Evolutionary conservation across 2,888 invertebrate species (phyloP).

Genomic region (Spicauda simplicius): DNA sequence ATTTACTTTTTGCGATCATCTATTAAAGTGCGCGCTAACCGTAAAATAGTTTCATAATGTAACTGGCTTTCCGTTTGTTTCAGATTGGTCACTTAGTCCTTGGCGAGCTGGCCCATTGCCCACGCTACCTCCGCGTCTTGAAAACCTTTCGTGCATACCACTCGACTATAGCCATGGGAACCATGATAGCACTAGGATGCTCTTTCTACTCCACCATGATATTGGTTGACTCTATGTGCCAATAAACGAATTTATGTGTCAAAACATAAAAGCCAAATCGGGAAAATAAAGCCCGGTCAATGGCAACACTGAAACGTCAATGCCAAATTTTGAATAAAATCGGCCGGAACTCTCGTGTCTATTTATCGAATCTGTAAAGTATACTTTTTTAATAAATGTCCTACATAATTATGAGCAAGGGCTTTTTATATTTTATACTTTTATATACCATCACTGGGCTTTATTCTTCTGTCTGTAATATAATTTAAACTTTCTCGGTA

Average conservation of each 20-base stretch:
- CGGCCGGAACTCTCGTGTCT: constrained; percentile 27
- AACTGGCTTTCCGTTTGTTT: constrained; percentile 48
- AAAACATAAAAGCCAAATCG: constrained; percentile 25
- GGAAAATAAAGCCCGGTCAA: constrained; percentile 18
- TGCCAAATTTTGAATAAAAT: constrained; percentile 14
- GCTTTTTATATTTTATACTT: constrained; percentile 36
- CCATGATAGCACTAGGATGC: constrained; percentile 85
- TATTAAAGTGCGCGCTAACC: constrained; percentile 18
- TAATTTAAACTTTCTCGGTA: constrained; percentile 20
- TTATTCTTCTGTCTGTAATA: constrained; percentile 26
- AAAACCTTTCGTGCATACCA: constrained; percentile 90
- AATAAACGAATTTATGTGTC: constrained; percentile 46
- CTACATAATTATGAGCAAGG: background rate
- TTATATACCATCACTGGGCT: constrained; percentile 34
- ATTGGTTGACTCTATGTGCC: constrained; percentile 76
- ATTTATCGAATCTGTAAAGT: constrained; percentile 30
- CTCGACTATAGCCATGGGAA: constrained; percentile 91
- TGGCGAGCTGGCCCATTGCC: constrained; percentile 90
- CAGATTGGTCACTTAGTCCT: constrained; percentile 89
- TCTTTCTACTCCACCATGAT: constrained; percentile 79
- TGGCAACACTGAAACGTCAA: constrained; percentile 25
- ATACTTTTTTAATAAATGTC: constrained; percentile 24
- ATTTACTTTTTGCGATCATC: constrained; percentile 7
- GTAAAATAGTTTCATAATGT: constrained; percentile 20
- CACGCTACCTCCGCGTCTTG: constrained; percentile 91